A percentile compares a stretch with the other conserved stretches of the same genome.
Evolutionary conservation across 2,113 vertebrate species (phyloP).

Genomic region (Ammodytes marinus): DNA sequence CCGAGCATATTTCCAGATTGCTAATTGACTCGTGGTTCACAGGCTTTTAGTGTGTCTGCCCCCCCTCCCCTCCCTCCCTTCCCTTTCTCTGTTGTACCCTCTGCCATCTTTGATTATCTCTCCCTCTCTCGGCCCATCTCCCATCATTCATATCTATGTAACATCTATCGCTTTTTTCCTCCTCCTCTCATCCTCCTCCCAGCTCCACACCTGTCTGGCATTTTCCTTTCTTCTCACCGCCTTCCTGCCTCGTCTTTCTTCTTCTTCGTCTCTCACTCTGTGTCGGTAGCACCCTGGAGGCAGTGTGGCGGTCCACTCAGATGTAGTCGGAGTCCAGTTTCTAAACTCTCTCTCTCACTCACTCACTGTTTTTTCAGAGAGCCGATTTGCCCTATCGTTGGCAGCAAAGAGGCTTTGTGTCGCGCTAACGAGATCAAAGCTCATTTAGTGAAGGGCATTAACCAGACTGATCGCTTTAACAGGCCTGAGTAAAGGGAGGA

Average conservation of each 20-base stretch:
- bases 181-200: background rate
- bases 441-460: slow-evolving; percentile 83
- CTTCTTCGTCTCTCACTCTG: background rate
- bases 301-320: slow-evolving; percentile 51
- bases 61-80: background rate
- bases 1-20: slow-evolving; percentile 79
- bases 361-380: slow-evolving; percentile 44
- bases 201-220: background rate
- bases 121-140: slow-evolving; percentile 7
- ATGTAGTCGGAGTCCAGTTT: slow-evolving; percentile 51
- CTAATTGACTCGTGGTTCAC: slow-evolving; percentile 81
- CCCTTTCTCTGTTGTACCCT: background rate
- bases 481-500: slow-evolving; percentile 28
- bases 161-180: background rate
- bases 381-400: slow-evolving; percentile 83
- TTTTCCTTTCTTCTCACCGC: background rate
- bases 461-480: slow-evolving; percentile 76
- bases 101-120: slow-evolving; percentile 45
- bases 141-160: slow-evolving; percentile 23
- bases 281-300: slow-evolving; percentile 42
- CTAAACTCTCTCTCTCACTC: slow-evolving; percentile 25
- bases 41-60: slow-evolving; percentile 54
- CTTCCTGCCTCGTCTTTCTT: background rate
- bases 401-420: slow-evolving; percentile 86
- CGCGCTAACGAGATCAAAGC: slow-evolving; percentile 83